Evolutionary conservation across 2,888 invertebrate genomes (phyloP).

Genomic region (Amblyteles armatorius): DNA sequence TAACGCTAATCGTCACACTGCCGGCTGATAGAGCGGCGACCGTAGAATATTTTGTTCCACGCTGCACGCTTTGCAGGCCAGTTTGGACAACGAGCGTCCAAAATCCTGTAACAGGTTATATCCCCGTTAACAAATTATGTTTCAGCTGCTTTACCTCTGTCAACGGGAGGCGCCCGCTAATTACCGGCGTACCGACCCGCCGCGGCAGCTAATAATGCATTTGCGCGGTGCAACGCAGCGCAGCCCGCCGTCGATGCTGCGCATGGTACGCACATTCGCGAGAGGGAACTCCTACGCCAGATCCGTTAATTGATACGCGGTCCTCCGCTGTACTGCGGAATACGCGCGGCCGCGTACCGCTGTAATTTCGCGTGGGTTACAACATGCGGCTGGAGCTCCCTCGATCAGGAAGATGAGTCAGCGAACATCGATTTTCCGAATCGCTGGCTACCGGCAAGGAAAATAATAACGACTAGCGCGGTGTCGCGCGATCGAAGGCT

Average conservation of each 20-base stretch:
- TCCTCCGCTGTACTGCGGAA: constrained; percentile 38
- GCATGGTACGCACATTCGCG: constrained; percentile 52
- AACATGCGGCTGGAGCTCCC: not conserved
- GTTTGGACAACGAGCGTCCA: not conserved
- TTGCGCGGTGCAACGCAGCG: constrained; percentile 11
- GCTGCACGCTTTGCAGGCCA: not conserved
- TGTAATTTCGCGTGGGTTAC: constrained; percentile 26
- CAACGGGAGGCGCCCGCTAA: constrained; percentile 52
- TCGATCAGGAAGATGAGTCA: not conserved
- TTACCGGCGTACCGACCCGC: constrained; percentile 35
- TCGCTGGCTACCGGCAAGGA: not conserved
- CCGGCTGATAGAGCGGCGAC: not conserved
- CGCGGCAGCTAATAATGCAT: constrained; percentile 53
- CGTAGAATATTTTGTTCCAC: not conserved
- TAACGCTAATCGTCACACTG: not conserved
- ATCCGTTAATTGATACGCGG: constrained; percentile 72
- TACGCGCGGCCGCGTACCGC: constrained; percentile 54
- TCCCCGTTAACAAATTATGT: constrained; percentile 34
- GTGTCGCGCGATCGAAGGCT: not conserved
- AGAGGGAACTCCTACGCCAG: constrained; percentile 50
- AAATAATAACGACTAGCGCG: not conserved
- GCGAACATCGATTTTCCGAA: not conserved
- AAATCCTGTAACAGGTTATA: constrained; percentile 30
- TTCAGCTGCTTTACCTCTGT: constrained; percentile 19
- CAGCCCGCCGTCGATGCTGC: constrained; percentile 38